phyloP scores from a whole-genome alignment of 2,113 vertebrate genomes.

The Nothobranchius kuhntae region DNA sequence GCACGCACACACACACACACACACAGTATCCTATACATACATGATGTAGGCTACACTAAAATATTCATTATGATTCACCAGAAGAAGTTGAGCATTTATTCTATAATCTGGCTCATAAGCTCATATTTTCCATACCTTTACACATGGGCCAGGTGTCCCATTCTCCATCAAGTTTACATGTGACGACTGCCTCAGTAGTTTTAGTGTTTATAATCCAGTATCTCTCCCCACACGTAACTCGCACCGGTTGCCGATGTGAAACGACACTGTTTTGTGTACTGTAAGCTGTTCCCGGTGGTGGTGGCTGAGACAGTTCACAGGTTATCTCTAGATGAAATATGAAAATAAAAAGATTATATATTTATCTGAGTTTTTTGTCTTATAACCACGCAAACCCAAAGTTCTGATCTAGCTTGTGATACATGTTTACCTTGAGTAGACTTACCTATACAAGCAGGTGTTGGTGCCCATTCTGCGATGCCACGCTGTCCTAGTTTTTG shows the following conservation, averaged over 20 bases:
- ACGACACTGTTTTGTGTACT: constrained; percentile 18
- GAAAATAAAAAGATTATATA: neutral
- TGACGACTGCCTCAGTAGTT: accelerated
- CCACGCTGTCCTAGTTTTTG: neutral
- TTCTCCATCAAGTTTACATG: neutral
- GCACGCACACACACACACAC: too few relatives aligned
- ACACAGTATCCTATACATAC: too few relatives aligned
- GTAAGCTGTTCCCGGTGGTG: neutral
- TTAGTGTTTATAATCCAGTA: accelerated
- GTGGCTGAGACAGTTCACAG: constrained; percentile 19
- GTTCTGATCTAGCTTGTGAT: too few relatives aligned
- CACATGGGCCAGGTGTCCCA: constrained; percentile 44
- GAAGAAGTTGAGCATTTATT: neutral
- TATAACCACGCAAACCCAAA: neutral
- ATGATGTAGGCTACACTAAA: too few relatives aligned
- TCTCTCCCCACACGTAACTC: constrained; percentile 12
- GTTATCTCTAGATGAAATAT: constrained; percentile 26
- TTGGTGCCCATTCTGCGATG: constrained; percentile 52
- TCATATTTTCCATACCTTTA: constrained; percentile 36
- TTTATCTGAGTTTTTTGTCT: neutral
- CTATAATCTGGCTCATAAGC: neutral
- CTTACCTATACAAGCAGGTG: constrained; percentile 67
- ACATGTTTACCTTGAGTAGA: neutral
- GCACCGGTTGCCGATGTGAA: constrained; percentile 4
- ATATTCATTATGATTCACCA: too few relatives aligned